Base-by-base conservation (phyloP, 2,797 vertebrate genomes). In the Psittacula echo region DNA sequence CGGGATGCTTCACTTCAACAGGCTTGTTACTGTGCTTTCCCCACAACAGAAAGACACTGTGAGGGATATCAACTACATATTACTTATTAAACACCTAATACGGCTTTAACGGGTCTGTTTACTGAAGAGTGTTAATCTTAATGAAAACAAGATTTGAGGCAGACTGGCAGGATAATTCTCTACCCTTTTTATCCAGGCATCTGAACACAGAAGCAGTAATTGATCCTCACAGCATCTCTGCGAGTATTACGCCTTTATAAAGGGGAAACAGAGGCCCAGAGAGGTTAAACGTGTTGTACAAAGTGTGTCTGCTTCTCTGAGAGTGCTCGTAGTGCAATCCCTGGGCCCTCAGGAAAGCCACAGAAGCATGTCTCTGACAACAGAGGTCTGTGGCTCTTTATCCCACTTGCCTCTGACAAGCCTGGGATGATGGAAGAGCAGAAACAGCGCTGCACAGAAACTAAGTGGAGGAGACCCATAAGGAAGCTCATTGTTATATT, bases 1-100 rank as follows among this genome's bases (percentile, higher is more conserved):
- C n/a, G 32, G 70, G 61, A 85, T 87, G 70, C 44, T 95, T 67
- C 37, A 19, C 45, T 84, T 90, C 68, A 68, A 27, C 34, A 47
- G 48, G 61, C 70, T 72, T 29, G 32, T 30, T 72, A 23, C 58
- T 39, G 20, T 39, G 70, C 54, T 3, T 78, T 47, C 88, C 54
- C 72, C 79, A 85, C 62, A 77, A 53, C 6, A 10, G 71, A 73
- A 37, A 72, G 86, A 85, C 91, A 56, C 73, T 4, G 17, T 61
- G 90, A 93, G 72, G 81, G 94, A 58, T 91, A 97, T 72, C 91
- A 96, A 94, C 93, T 66, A 58, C 71, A 19, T 77, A 94, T 96
- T 94, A 94, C 78, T 97, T 97, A 96, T 93, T 96, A 96, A 95
- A 95, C 95, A 95, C 80, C 85, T 96, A 94, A 92, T 84, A 87